Evolutionary conservation across 2,888 invertebrate genomes (phyloP).

Genomic region (Eupelmus urozonus): DNA sequence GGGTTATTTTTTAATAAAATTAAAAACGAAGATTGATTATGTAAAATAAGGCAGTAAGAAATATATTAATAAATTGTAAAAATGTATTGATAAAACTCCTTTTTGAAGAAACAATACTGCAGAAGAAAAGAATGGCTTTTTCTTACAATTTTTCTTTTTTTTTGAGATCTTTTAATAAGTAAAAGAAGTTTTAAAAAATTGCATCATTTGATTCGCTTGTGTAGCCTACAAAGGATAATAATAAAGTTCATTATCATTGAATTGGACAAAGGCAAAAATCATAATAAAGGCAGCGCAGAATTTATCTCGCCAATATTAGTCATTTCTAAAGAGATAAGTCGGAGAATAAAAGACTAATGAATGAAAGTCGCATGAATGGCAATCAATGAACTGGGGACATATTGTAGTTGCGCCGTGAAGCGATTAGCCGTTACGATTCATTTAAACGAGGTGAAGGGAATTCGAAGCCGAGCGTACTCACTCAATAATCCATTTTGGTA

Average conservation of each 20-base stretch:
- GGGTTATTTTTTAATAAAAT: too few relatives aligned
- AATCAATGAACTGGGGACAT: slow-evolving; percentile 62
- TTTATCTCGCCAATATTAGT: slow-evolving; percentile 25
- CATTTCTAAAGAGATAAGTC: slow-evolving; percentile 32
- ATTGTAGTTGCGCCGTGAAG: slow-evolving; percentile 64
- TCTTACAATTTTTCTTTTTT: too few relatives aligned
- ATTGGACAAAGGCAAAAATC: slow-evolving; percentile 2
- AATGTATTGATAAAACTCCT: too few relatives aligned
- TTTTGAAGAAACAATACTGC: too few relatives aligned
- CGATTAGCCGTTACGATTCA: slow-evolving; percentile 64
- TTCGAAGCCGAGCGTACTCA: background rate
- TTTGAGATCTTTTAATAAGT: too few relatives aligned
- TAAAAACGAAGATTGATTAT: too few relatives aligned
- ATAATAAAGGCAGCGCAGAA: background rate
- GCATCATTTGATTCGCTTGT: background rate
- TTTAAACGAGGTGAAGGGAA: slow-evolving; percentile 26
- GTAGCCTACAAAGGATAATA: background rate
- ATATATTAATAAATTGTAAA: too few relatives aligned
- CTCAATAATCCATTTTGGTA: slow-evolving; percentile 1
- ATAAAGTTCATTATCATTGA: background rate
- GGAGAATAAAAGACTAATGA: slow-evolving; percentile 61
- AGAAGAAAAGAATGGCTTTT: too few relatives aligned
- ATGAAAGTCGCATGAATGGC: slow-evolving; percentile 65
- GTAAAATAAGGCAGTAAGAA: too few relatives aligned
- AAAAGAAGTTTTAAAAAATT: background rate